Base-by-base conservation (phyloP, 53 echinoderm and acorn worm genomes). In the Zoroaster sp. region DNA sequence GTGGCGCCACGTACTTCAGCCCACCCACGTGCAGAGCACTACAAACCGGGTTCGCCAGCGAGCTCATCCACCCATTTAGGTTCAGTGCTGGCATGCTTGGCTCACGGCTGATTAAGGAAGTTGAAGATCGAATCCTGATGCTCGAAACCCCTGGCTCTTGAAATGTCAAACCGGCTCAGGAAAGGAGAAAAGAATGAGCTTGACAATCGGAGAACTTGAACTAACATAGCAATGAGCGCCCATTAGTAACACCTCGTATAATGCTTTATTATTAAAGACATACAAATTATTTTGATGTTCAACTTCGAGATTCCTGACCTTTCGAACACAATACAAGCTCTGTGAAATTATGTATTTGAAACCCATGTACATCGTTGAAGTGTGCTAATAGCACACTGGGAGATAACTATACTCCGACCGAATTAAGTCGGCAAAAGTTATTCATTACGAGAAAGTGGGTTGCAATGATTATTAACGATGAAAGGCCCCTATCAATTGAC, bases 151-250 rank as follows among this genome's bases (percentile, higher is more conserved):
- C 28, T 12, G 8, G 23, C 85, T 71, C 85, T 85, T 85, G 70
- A 85, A 85, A 85, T 85, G 85, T 85, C 85, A 85, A 85, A 70
- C 66, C 33, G 51, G 70, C 49, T 49, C 44, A 37, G 31, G 39
- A 46, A 21, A 38, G 36, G 38, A 63, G 63, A 15, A 37, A 25
- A 59, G 34, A 40, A 79, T 31, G 33, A 59, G 38, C 38, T 65
- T 10, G 63, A 28, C 63, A 79, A 32, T 32, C 53, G 51, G 52
- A 74, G 74, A 74, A 74, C 74, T 74, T 74, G 51, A 33, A 79
- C 39, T 4, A 54, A 59, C 79, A 17, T 37, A 8, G 59, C 23
- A 17, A 59, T 36, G 34, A 33, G 53, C 63, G 38, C 79, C 79
- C 63, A 38, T 55, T 79, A 79, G 38, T 79, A 15, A n/a, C 59